Evolutionary conservation across 2,888 invertebrate genomes (phyloP).

Genomic region (Coenonympha arcania): DNA sequence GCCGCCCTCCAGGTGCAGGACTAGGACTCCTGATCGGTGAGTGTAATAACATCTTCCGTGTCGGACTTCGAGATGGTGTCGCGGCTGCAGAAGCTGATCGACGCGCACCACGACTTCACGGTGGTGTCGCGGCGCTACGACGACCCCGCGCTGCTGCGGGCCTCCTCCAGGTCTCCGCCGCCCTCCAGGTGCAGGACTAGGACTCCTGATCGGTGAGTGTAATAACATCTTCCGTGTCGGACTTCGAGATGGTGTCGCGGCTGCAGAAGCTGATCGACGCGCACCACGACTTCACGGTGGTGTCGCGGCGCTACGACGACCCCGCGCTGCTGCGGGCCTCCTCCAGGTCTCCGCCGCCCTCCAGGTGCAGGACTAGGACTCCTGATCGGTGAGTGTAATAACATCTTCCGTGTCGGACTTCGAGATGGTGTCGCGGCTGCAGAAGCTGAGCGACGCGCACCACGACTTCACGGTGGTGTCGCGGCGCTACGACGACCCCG

Average conservation of each 20-base stretch:
- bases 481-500: no score
- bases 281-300: no score
- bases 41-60: constrained; percentile 68
- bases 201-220: constrained; percentile 70
- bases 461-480: no score
- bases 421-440: no score
- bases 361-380: no score
- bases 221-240: background rate
- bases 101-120: constrained; percentile 91
- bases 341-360: no score
- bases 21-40: constrained; percentile 73
- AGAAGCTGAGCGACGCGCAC: no score
- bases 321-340: no score
- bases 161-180: constrained; percentile 65
- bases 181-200: constrained; percentile 63
- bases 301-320: no score
- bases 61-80: constrained; percentile 85
- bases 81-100: constrained; percentile 85
- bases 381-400: no score
- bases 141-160: constrained; percentile 62
- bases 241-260: background rate
- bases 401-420: background rate
- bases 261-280: no score
- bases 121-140: constrained; percentile 81
- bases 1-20: constrained; percentile 62